phyloP scores from a whole-genome alignment of 2,797 vertebrate species.

The Neostethus bicornis region DNA sequence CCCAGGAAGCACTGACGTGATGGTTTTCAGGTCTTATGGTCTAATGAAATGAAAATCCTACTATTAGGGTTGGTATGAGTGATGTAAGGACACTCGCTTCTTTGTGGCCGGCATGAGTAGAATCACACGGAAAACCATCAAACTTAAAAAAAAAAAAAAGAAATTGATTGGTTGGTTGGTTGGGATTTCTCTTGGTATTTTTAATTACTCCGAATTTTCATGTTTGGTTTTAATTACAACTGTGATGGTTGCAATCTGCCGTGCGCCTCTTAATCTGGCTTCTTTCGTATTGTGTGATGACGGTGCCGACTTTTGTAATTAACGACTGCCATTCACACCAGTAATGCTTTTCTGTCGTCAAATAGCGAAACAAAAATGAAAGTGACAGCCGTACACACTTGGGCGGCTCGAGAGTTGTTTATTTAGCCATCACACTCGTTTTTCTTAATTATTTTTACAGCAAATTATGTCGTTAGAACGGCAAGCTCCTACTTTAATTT shows the following conservation, averaged over 20 bases:
- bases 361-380: not conserved
- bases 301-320: not conserved
- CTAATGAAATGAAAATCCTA: not conserved
- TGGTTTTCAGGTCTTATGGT: conserved; percentile 1
- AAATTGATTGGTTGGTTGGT: not conserved
- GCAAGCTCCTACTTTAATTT: not conserved
- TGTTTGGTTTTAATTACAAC: not conserved
- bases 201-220: not conserved
- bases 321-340: not conserved
- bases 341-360: not conserved
- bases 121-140: not conserved
- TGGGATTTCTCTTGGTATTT: not conserved
- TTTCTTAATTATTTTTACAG: not conserved
- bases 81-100: not conserved
- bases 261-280: not conserved
- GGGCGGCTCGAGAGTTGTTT: not conserved
- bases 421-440: not conserved
- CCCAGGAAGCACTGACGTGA: not conserved
- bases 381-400: not conserved
- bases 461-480: not conserved
- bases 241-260: not conserved
- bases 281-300: not conserved
- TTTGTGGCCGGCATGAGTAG: not conserved
- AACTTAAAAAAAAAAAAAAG: not conserved
- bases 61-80: not conserved